phyloP scores from a whole-genome alignment of 1,140 invertebrate genomes.

The Sycophaga agraensis region DNA sequence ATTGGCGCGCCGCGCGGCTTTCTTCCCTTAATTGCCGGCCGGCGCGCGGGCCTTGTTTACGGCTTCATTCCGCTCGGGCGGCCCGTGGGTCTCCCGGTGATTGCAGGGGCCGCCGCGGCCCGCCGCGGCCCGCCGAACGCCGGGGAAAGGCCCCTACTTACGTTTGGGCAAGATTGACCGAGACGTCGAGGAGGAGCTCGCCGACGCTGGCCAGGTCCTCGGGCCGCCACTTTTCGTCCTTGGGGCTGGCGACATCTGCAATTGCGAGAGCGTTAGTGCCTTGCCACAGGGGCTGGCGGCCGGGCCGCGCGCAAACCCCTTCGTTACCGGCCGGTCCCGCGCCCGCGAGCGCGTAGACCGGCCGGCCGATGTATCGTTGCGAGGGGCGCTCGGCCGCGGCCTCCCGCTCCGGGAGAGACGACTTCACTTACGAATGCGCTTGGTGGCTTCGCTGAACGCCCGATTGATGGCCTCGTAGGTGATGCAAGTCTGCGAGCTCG shows the following conservation, averaged over 20 bases:
- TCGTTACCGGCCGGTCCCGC: too few species aligned
- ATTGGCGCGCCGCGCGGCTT: too few species aligned
- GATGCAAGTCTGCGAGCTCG: conserved; percentile 82
- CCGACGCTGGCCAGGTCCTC: conserved; percentile 82
- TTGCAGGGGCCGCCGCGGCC: too few species aligned
- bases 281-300: too few species aligned
- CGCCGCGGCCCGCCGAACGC: too few species aligned
- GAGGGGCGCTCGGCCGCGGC: not conserved
- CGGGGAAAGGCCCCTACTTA: conserved; percentile 65
- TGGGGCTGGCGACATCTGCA: conserved; percentile 76
- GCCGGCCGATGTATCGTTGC: not conserved
- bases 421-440: conserved; percentile 70
- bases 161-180: conserved; percentile 80
- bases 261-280: too few species aligned
- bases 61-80: too few species aligned
- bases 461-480: conserved; percentile 89
- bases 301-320: too few species aligned
- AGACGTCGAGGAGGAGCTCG: conserved; percentile 82
- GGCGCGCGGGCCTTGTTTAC: too few species aligned
- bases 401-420: not conserved
- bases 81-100: too few species aligned
- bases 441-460: conserved; percentile 82
- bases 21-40: too few species aligned
- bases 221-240: conserved; percentile 68
- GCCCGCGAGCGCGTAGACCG: too few species aligned